These are phyloP conservation scores for Tangara arthus DNA, from an alignment of 2,797 vertebrate species.

Conservation along the genomic window DNA sequence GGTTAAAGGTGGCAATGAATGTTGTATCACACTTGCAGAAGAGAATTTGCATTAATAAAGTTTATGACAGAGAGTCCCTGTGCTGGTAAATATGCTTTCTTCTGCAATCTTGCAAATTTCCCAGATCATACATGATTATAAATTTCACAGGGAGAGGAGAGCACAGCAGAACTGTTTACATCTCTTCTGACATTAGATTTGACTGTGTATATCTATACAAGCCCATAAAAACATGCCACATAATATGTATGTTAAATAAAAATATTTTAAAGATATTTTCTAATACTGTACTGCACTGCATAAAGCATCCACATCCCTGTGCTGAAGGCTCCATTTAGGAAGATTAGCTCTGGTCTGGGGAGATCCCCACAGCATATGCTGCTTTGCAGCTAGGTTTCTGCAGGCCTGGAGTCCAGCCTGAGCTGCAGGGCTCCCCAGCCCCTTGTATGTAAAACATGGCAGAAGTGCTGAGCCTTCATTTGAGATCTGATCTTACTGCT, in stretches of 20 bases:
- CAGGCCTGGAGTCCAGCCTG: not conserved
- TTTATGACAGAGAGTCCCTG: not conserved
- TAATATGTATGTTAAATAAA: not conserved
- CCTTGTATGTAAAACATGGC: rapidly evolving
- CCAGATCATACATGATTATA: not conserved
- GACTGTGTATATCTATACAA: rapidly evolving
- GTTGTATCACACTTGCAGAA: not conserved
- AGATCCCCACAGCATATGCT: not conserved
- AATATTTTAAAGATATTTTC: not conserved
- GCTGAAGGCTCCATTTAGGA: not conserved
- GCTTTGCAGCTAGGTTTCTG: not conserved
- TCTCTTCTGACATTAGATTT: not conserved
- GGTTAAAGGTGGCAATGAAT: not conserved
- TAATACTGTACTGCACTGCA: not conserved
- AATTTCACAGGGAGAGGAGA: not conserved
- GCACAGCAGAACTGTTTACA: not conserved
- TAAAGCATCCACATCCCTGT: not conserved
- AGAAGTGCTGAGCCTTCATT: not conserved
- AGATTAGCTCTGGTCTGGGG: rapidly evolving
- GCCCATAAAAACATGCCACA: not conserved
- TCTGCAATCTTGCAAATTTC: not conserved
- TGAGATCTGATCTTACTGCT: not conserved
- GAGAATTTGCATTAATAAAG: not conserved
- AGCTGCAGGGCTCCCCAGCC: not conserved
- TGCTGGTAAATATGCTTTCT: not conserved